A percentile compares a stretch with the other conserved stretches of the same genome.
phyloP scores from a whole-genome alignment of 1,140 invertebrate genomes.

The Penaeus japonicus region DNA sequence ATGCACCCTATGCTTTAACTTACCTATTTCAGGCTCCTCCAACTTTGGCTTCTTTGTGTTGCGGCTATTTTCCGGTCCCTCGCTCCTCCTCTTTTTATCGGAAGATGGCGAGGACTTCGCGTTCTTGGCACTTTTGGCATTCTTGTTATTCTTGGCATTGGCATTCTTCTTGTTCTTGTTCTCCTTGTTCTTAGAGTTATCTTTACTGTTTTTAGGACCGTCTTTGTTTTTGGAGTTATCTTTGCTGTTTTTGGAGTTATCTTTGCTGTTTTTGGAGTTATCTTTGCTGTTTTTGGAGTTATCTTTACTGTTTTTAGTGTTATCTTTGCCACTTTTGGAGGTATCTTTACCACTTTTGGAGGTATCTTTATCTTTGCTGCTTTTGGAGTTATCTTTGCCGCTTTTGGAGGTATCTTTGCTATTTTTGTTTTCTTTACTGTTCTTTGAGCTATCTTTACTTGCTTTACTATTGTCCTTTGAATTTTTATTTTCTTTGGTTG shows the following conservation, averaged over 20 bases:
- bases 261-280: background rate
- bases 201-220: conserved; percentile 1
- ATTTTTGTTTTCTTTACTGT: background rate
- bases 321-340: background rate
- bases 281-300: background rate
- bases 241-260: background rate
- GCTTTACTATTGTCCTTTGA: background rate
- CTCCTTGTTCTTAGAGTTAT: background rate
- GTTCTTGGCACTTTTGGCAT: conserved; percentile 10
- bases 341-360: background rate
- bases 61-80: conserved; percentile 20
- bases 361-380: background rate
- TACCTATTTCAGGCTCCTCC: conserved; percentile 13
- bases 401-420: background rate
- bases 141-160: conserved; percentile 27
- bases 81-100: conserved; percentile 31
- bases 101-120: background rate
- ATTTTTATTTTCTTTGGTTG: background rate
- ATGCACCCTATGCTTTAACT: too few species aligned
- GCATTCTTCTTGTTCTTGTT: background rate
- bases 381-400: conserved; percentile 10
- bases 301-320: background rate
- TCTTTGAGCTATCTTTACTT: background rate
- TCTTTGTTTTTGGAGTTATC: background rate
- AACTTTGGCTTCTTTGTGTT: background rate